A percentile compares a stretch with the other conserved stretches of the same genome.
These are phyloP conservation scores for Blastomussa wellsi DNA, from an alignment of 92 coral and sea anemone genomes.

Conservation along the genomic window DNA sequence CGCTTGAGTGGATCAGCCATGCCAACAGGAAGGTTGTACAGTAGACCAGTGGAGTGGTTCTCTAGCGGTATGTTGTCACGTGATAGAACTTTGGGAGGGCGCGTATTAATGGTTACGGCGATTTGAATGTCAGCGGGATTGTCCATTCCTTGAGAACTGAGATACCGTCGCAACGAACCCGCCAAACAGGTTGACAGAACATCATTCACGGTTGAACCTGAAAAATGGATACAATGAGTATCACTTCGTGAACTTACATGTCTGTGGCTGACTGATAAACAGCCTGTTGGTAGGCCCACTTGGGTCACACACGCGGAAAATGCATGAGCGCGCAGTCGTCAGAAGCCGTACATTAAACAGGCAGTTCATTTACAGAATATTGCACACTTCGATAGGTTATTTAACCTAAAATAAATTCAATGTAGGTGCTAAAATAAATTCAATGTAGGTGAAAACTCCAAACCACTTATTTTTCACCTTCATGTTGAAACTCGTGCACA, in stretches of 20 bases:
- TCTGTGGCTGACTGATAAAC: not conserved
- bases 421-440: too few species aligned
- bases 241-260: not conserved
- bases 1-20: slow-evolving; percentile 71
- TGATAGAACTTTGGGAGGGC: slow-evolving; percentile 72
- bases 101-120: slow-evolving; percentile 87
- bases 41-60: slow-evolving; percentile 88
- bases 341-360: too few species aligned
- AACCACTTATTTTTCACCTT: not conserved
- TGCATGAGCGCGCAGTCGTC: too few species aligned
- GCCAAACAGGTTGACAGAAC: slow-evolving; percentile 91
- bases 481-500: not conserved
- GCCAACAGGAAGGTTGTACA: slow-evolving; percentile 87
- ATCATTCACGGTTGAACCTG: slow-evolving; percentile 95
- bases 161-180: slow-evolving; percentile 90
- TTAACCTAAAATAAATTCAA: too few species aligned
- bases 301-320: too few species aligned
- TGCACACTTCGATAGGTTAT: too few species aligned
- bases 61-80: slow-evolving; percentile 87
- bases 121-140: slow-evolving; percentile 93
- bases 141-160: slow-evolving; percentile 73
- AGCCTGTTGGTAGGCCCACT: too few species aligned
- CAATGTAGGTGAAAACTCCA: too few species aligned
- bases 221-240: not conserved
- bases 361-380: too few species aligned